phyloP scores from a whole-genome alignment of 2,888 invertebrate genomes.

The Apoderus coryli region DNA sequence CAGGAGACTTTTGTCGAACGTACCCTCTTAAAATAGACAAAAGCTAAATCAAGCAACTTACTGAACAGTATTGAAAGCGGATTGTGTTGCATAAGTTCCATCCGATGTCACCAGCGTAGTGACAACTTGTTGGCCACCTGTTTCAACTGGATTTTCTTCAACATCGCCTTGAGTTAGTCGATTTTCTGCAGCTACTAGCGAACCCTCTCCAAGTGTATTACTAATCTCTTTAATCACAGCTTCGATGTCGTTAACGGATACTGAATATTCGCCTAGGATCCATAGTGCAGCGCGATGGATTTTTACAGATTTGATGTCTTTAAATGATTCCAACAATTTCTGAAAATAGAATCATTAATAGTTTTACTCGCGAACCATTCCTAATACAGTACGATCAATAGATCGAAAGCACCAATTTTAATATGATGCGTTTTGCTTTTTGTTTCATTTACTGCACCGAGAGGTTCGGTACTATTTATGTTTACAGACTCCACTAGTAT shows the following conservation, averaged over 20 bases:
- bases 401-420: background rate
- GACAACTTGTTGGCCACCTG: slow-evolving; percentile 19
- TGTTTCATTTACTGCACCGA: too few species aligned
- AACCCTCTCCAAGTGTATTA: slow-evolving; percentile 50
- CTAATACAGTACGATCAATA: too few species aligned
- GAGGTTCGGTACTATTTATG: too few species aligned
- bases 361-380: too few species aligned
- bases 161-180: slow-evolving; percentile 59
- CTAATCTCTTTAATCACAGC: slow-evolving; percentile 62
- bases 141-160: slow-evolving; percentile 32
- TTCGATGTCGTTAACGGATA: slow-evolving; percentile 58
- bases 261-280: slow-evolving; percentile 95
- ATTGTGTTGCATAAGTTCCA: slow-evolving; percentile 97
- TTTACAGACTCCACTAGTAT: too few species aligned
- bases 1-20: too few species aligned
- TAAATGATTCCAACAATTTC: slow-evolving; percentile 67
- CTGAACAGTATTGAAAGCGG: slow-evolving; percentile 78
- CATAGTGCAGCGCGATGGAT: slow-evolving; percentile 90
- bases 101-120: slow-evolving; percentile 85
- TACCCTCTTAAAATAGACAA: too few species aligned
- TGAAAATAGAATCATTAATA: too few species aligned
- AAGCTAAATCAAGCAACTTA: slow-evolving; percentile 39
- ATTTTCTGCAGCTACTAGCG: slow-evolving; percentile 48
- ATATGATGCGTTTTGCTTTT: too few species aligned
- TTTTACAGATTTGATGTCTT: slow-evolving; percentile 77